These are phyloP conservation scores for Drosophila arizonae DNA, from an alignment of 1,140 invertebrate genomes.

Conservation along the genomic window DNA sequence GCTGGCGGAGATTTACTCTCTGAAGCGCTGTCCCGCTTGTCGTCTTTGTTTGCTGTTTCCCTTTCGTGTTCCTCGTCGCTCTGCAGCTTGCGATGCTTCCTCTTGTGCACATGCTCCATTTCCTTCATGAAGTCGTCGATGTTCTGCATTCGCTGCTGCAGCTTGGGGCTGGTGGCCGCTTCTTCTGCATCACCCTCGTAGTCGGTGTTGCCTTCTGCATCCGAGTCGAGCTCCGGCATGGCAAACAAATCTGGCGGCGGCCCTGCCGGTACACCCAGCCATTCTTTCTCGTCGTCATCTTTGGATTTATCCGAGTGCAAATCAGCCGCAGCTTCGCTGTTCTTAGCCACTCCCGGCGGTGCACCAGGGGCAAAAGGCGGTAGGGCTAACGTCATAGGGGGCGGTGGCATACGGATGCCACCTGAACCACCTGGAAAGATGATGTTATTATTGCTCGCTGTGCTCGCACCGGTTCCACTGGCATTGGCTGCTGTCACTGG, in stretches of 20 bases:
- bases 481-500: slow-evolving; percentile 83
- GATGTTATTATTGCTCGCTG: slow-evolving; percentile 8
- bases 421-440: slow-evolving; percentile 12
- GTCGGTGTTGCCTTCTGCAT: slow-evolving; percentile 84
- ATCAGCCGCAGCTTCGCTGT: slow-evolving; percentile 43
- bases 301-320: slow-evolving; percentile 51
- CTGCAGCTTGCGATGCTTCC: slow-evolving; percentile 82
- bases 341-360: slow-evolving; percentile 69
- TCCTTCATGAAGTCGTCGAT: slow-evolving; percentile 96
- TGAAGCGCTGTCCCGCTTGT: slow-evolving; percentile 43
- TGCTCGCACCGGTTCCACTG: not conserved
- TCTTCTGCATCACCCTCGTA: slow-evolving; percentile 58
- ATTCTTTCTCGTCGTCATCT: slow-evolving; percentile 83
- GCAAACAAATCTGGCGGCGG: slow-evolving; percentile 89
- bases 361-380: slow-evolving; percentile 77
- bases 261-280: slow-evolving; percentile 94
- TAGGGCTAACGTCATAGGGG: slow-evolving; percentile 71
- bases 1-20: slow-evolving; percentile 50
- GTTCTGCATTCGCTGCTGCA: slow-evolving; percentile 95
- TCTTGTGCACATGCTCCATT: slow-evolving; percentile 93
- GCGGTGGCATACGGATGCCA: slow-evolving; percentile 71
- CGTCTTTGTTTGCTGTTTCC: slow-evolving; percentile 25
- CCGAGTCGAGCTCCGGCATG: slow-evolving; percentile 83
- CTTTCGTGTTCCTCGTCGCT: slow-evolving; percentile 41
- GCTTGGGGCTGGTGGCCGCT: slow-evolving; percentile 64